Evolutionary conservation across 2,113 vertebrate genomes (phyloP).

Genomic region (Notiomystis cincta): DNA sequence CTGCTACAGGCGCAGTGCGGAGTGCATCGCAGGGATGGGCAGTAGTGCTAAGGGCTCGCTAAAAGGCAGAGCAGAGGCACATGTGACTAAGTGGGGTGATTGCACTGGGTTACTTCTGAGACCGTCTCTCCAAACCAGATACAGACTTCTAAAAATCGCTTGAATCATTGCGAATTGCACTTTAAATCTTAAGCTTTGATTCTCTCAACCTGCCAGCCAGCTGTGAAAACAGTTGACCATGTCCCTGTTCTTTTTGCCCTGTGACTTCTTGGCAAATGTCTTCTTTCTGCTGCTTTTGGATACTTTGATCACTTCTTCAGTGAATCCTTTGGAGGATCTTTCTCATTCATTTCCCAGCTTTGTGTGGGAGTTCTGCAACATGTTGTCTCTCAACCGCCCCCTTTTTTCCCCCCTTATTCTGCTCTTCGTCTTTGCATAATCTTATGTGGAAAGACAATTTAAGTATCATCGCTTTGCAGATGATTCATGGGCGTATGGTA

Average conservation of each 20-base stretch:
- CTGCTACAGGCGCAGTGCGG: rapidly evolving
- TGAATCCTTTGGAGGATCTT: not conserved
- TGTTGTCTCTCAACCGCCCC: not conserved
- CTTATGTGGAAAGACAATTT: not conserved
- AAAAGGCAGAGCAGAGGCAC: not conserved
- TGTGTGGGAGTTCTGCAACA: not conserved
- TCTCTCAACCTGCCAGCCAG: not conserved
- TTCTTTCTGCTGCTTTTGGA: not conserved
- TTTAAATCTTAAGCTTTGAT: not conserved
- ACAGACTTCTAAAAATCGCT: not conserved
- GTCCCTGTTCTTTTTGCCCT: not conserved
- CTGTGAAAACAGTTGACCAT: not conserved
- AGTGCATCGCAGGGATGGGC: not conserved
- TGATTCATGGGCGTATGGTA: constrained; percentile 6
- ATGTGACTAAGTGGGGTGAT: not conserved
- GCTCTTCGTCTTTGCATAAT: constrained; percentile 30
- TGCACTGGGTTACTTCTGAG: not conserved
- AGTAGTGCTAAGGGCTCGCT: not conserved
- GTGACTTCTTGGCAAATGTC: not conserved
- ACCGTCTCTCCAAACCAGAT: not conserved
- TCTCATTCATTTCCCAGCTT: not conserved
- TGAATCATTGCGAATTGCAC: not conserved
- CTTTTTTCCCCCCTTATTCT: not conserved
- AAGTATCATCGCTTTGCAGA: not conserved
- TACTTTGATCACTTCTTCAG: not conserved